Percentiles rank a stretch among this genome's conserved stretches.
Evolutionary conservation across 2,888 invertebrate species (phyloP).

Genomic region (Chalcis sispes): DNA sequence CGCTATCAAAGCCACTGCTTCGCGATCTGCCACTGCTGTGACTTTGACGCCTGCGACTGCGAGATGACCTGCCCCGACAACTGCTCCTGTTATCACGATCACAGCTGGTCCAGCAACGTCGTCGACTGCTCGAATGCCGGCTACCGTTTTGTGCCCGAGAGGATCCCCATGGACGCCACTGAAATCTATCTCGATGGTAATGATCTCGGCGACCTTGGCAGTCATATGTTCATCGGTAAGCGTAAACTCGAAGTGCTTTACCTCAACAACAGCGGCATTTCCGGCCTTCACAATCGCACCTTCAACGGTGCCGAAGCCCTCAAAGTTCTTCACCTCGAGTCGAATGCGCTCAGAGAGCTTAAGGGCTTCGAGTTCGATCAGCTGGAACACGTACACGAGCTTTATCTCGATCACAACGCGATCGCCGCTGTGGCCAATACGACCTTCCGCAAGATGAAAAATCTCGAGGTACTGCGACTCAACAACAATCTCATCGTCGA

Average conservation of each 20-base stretch:
- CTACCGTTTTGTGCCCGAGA: constrained; percentile 85
- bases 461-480: constrained; percentile 84
- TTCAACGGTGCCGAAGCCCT: constrained; percentile 88
- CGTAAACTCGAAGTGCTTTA: constrained; percentile 87
- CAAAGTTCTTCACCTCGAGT: constrained; percentile 86
- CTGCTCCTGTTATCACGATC: constrained; percentile 92
- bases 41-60: constrained; percentile 93
- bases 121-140: constrained; percentile 88
- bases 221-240: constrained; percentile 92
- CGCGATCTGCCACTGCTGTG: constrained; percentile 91
- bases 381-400: constrained; percentile 84
- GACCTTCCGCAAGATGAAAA: constrained; percentile 85
- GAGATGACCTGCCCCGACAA: constrained; percentile 93
- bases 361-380: constrained; percentile 88
- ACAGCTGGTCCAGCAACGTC: constrained; percentile 90
- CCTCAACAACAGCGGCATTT: constrained; percentile 87
- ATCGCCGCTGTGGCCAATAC: constrained; percentile 85
- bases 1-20: constrained; percentile 90
- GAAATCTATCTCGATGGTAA: constrained; percentile 92
- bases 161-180: constrained; percentile 93
- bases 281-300: constrained; percentile 86
- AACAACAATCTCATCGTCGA: constrained; percentile 88
- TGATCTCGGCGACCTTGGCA: constrained; percentile 85
- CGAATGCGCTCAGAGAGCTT: constrained; percentile 84
- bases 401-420: constrained; percentile 87